Base-by-base conservation (phyloP, 2,888 invertebrate genomes). In the Synanthedon vespiformis region DNA sequence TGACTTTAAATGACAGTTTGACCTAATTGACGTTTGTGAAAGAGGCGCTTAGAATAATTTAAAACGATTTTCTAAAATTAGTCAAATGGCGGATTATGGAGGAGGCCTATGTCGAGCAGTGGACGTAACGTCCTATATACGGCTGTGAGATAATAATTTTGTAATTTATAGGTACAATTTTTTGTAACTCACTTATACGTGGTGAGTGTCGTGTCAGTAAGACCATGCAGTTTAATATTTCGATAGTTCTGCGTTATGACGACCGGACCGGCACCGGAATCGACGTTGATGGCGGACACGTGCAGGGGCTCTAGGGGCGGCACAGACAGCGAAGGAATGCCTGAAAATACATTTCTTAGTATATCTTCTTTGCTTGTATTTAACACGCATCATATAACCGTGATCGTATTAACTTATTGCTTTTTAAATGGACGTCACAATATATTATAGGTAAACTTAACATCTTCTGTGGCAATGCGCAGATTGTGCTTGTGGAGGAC, bases 171-270 rank as follows among this genome's bases (percentile, higher is more conserved):
- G 2, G 18, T 18, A 18, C 18, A 18, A 2, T 2, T 18, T 34
- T 6, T 34, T 34, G 34, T 8, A 14, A 61, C 77, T 71, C 70
- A 92, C 92, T 89, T 88, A 63, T 90, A 90, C 56, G 82, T 76
- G 0, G 88, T 81, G 1, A 92, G 75, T 53, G 80, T 78, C 2
- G 90, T 89, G 54, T 88, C 83, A 0, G 92, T 91, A 12, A 93
- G 78, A 2, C 93, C 92, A 54, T 90, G 76, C n/a, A 93, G 76
- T 60, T 90, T 88, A 55, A 93, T 88, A 69, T 93, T 90, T 62
- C 82, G 88, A 71, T 92, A 92, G 64, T 89, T 88, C 75, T 93
- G 94, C 12, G 88, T 80, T 51, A 93, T 86, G 61, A 88, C 88
- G 10, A 93, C 92, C 0, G 93, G 90, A 0, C 89, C 89, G 0